phyloP scores from a whole-genome alignment of 2,113 vertebrate species.

The Argyrosomus japonicus region DNA sequence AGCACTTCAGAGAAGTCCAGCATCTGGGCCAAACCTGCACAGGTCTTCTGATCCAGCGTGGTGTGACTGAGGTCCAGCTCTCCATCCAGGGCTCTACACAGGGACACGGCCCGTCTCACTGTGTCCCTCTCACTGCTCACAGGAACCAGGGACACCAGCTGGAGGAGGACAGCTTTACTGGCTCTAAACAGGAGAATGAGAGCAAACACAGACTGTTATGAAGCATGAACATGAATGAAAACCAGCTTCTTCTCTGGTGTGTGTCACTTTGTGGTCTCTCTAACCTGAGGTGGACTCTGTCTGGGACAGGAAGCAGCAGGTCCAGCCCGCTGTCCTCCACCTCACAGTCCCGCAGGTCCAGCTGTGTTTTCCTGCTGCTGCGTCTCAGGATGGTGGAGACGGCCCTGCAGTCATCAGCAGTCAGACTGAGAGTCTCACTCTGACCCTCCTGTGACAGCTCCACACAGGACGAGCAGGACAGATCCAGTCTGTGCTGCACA shows the following conservation, averaged over 20 bases:
- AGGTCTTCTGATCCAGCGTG: conserved; percentile 33
- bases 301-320: conserved; percentile 47
- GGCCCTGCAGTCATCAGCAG: conserved; percentile 30
- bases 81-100: conserved; percentile 38
- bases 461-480: conserved; percentile 41
- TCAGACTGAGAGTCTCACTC: conserved; percentile 26
- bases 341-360: conserved; percentile 41
- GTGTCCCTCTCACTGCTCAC: conserved; percentile 12
- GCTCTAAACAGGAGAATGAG: conserved; percentile 26
- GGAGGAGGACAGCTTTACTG: conserved; percentile 47
- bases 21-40: conserved; percentile 35
- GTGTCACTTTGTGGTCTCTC: not conserved
- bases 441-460: not conserved
- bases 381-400: conserved; percentile 32
- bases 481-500: conserved; percentile 45
- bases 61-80: conserved; percentile 57
- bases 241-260: not conserved
- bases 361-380: conserved; percentile 16
- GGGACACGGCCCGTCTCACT: conserved; percentile 18
- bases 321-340: conserved; percentile 46
- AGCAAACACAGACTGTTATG: not conserved
- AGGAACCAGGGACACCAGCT: conserved; percentile 46
- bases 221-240: not conserved
- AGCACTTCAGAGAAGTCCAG: conserved; percentile 44
- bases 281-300: conserved; percentile 35